phyloP scores from a whole-genome alignment of 2,888 invertebrate genomes.

The Ligdia adustata region DNA sequence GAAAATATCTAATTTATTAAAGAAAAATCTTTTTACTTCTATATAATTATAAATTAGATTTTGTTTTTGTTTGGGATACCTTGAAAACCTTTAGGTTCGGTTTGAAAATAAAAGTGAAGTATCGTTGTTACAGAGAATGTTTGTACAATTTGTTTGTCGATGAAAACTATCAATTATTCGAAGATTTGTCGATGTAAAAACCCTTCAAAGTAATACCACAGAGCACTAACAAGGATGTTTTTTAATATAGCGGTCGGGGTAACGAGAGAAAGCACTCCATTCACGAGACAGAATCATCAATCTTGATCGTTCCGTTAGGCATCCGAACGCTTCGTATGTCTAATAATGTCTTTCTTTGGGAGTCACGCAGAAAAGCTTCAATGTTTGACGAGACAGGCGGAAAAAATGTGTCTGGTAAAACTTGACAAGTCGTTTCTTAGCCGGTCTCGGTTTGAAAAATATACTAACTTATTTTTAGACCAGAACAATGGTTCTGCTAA shows the following conservation, averaged over 20 bases:
- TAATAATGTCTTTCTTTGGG: constrained; percentile 34
- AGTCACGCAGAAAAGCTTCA: constrained; percentile 29
- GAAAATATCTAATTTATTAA: constrained; percentile 12
- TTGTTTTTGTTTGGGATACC: no score
- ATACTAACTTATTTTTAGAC: no score
- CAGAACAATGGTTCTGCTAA: no score
- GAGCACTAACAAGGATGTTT: constrained; percentile 17
- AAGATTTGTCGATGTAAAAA: not conserved
- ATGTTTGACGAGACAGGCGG: constrained; percentile 20
- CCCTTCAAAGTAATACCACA: not conserved
- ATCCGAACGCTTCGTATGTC: constrained; percentile 30
- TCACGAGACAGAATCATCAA: constrained; percentile 42
- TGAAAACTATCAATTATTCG: no score
- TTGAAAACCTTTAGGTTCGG: no score
- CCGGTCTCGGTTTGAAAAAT: no score
- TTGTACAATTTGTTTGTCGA: no score
- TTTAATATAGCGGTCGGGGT: constrained; percentile 17
- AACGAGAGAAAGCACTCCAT: constrained; percentile 38
- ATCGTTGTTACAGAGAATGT: no score
- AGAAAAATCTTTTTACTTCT: constrained; percentile 1
- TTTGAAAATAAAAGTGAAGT: no score
- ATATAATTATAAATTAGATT: no score
- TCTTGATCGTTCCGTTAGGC: constrained; percentile 43
- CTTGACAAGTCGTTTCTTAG: not conserved
- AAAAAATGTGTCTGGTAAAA: constrained; percentile 22